Conservation (phyloP, 2,888 invertebrate genomes). For the Xanthia icteritia region DNA sequence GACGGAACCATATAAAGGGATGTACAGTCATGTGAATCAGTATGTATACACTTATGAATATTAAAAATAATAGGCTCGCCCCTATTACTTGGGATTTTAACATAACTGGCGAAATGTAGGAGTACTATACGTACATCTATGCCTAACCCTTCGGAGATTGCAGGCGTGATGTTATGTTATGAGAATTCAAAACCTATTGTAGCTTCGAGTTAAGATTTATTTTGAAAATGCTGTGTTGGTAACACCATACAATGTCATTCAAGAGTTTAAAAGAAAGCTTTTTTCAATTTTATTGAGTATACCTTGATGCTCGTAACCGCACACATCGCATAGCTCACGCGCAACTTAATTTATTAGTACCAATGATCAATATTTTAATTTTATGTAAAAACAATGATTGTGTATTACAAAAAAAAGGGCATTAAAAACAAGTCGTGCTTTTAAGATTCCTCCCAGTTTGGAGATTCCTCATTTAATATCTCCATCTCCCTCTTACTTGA, state of each 20-base stretch:
- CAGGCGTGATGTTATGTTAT: too few species aligned
- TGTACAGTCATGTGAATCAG: not conserved
- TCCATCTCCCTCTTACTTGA: slow-evolving; percentile 33
- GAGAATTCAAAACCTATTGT: too few species aligned
- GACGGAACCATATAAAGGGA: slow-evolving; percentile 3
- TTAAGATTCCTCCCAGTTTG: slow-evolving; percentile 13
- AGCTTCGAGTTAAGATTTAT: too few species aligned
- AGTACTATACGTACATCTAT: too few species aligned
- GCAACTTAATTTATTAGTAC: not conserved
- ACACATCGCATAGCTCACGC: not conserved
- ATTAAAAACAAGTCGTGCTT: not conserved
- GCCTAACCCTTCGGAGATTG: too few species aligned
- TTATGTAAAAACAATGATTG: not conserved
- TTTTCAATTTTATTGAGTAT: not conserved
- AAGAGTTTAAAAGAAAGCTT: too few species aligned
- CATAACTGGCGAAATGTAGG: too few species aligned
- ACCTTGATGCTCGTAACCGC: not conserved
- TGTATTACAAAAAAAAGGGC: not conserved
- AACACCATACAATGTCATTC: not conserved
- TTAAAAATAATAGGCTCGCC: too few species aligned
- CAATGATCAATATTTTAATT: not conserved
- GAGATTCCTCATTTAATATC: slow-evolving; percentile 39
- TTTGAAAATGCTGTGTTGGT: too few species aligned
- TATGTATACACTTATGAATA: not conserved
- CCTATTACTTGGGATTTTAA: too few species aligned